phyloP scores from a whole-genome alignment of 2,797 vertebrate species.

The Hylomyscus alleni region DNA sequence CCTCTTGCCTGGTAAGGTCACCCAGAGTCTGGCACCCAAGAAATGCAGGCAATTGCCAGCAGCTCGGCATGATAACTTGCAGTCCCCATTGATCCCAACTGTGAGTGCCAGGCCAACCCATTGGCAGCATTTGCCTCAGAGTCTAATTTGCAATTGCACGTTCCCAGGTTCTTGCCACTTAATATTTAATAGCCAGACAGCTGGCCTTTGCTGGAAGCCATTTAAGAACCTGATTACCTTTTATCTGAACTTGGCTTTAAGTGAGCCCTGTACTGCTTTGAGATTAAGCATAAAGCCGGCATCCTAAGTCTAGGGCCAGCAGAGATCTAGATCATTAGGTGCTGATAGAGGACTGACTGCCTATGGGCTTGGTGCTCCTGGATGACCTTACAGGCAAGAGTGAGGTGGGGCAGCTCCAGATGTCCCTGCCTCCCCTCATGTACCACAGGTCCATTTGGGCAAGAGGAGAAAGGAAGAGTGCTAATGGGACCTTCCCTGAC shows the following conservation, averaged over 20 bases:
- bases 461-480: constrained; percentile 41
- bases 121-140: constrained; percentile 80
- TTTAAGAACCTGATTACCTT: constrained; percentile 83
- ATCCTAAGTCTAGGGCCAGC: constrained; percentile 37
- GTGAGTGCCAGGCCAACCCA: constrained; percentile 54
- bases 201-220: constrained; percentile 79
- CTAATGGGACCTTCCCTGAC: constrained; percentile 64
- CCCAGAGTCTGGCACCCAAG: constrained; percentile 53
- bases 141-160: constrained; percentile 77
- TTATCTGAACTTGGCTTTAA: constrained; percentile 81
- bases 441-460: not conserved
- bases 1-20: constrained; percentile 12
- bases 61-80: constrained; percentile 63
- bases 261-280: constrained; percentile 51
- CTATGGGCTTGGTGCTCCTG: not conserved
- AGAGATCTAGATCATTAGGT: not conserved
- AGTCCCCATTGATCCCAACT: constrained; percentile 66
- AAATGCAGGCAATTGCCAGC: constrained; percentile 46
- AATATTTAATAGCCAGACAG: constrained; percentile 83
- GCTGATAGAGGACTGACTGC: not conserved
- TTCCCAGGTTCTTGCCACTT: constrained; percentile 78
- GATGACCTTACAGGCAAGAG: not conserved
- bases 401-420: not conserved
- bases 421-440: not conserved
- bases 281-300: constrained; percentile 59